phyloP scores from a whole-genome alignment of 2,113 vertebrate species.

The Orycteropus afer region DNA sequence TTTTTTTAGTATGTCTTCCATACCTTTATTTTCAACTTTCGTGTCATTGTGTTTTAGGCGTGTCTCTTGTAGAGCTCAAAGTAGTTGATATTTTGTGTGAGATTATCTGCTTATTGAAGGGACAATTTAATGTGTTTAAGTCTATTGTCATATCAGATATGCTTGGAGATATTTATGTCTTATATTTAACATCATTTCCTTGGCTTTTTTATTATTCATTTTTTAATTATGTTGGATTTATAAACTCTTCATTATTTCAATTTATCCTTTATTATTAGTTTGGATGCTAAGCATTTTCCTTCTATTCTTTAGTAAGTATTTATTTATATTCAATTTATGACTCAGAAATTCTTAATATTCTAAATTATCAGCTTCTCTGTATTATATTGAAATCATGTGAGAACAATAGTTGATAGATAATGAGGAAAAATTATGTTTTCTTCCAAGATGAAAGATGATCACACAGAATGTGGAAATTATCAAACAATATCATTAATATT shows the following conservation, averaged over 20 bases:
- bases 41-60: conserved; percentile 2
- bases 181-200: not conserved
- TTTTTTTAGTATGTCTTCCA: not conserved
- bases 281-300: not conserved
- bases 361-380: not conserved
- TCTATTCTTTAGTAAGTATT: not conserved
- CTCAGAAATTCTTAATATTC: not conserved
- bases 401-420: not conserved
- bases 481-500: too few species aligned
- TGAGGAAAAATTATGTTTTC: not conserved
- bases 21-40: not conserved
- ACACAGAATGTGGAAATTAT: too few species aligned
- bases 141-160: not conserved
- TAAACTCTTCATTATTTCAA: not conserved
- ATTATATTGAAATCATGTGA: not conserved
- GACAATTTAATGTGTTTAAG: conserved; percentile 31
- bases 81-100: conserved; percentile 16
- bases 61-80: not conserved
- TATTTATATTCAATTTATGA: not conserved
- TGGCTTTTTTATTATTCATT: not conserved
- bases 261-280: not conserved
- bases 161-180: not conserved
- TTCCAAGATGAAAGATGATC: not conserved
- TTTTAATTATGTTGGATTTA: not conserved
- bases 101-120: not conserved